Base-by-base conservation (phyloP, 2,888 invertebrate species). In the Dilophus febrilis region DNA sequence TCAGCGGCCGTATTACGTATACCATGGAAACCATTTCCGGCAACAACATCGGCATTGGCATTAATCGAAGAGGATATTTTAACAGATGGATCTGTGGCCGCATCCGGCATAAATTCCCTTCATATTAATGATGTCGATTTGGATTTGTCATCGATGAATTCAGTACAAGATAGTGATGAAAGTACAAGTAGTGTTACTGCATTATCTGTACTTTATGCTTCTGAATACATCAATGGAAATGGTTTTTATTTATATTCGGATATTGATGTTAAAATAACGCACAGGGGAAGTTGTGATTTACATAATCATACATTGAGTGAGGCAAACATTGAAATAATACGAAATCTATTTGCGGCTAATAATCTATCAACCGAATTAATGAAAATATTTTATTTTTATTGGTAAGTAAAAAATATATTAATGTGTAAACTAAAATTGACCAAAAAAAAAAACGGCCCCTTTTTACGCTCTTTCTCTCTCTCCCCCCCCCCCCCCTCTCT, bases 321-420 rank as follows among this genome's bases (percentile, higher is more conserved):
- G 8, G 31, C 17, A 2, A 13, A 36, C 11, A 29, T 2, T 17
- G 30, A 28, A n/a, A 29, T 14, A 11, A 3, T 12, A 10, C 12
- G 11, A 14, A 7, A 10, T 14, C 14, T 13, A 11, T 16, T 22
- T 14, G 29, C 4, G 4, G 36, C 29, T 3, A 16, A 2, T 43
- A 39, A 35, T 45, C 48, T 27, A 47, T 57, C 19, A 55, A 55
- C n/a, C 50, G 47, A 77, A 55, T 70, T 79, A 3, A 75, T 81
- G 45, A 76, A 80, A 32, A 70, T 74, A 11, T 79, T 82, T 0
- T 59, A 86, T 0, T 84, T 82, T 78, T 75, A 74, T 57, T 85
- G 81, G 77, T 86, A 78, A 75, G 79, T 74, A 61, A 81, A 83
- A 57, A 75, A 83, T 2, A 51, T 76, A 2, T 64, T 75, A 4